Conservation (phyloP, 2,797 vertebrate genomes). For the Neopelma chrysocephalum region DNA sequence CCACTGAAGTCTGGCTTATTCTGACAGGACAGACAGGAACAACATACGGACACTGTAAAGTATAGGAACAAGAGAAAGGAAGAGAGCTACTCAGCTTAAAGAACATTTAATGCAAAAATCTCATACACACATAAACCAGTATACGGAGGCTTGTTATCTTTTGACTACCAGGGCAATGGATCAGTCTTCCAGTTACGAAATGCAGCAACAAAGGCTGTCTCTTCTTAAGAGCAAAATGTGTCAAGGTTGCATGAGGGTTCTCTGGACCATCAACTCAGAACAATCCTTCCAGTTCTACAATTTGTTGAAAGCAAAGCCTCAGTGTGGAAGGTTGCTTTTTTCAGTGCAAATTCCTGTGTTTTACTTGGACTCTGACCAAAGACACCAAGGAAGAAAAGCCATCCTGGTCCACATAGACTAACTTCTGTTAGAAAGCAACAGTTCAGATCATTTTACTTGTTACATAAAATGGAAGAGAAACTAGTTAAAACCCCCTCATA, state of each 20-base stretch:
- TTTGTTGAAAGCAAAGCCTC: not conserved
- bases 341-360: not conserved
- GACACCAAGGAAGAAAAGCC: not conserved
- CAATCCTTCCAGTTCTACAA: not conserved
- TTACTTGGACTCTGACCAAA: not conserved
- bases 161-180: not conserved
- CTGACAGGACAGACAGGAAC: not conserved
- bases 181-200: not conserved
- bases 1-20: not conserved
- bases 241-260: not conserved
- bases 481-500: not conserved
- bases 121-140: not conserved
- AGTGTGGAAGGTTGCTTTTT: not conserved
- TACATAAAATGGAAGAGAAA: not conserved
- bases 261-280: not conserved
- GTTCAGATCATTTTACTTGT: not conserved
- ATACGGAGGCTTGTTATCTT: fast-evolving
- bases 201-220: not conserved
- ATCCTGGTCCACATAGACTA: fast-evolving
- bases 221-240: fast-evolving
- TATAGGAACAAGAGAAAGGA: not conserved
- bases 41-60: not conserved
- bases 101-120: not conserved
- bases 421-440: not conserved
- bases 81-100: not conserved